Evolutionary conservation across 2,888 invertebrate species (phyloP), one percentile per base, ranked within the genome.

Genomic region (Cataglyphis altisquamis): DNA sequence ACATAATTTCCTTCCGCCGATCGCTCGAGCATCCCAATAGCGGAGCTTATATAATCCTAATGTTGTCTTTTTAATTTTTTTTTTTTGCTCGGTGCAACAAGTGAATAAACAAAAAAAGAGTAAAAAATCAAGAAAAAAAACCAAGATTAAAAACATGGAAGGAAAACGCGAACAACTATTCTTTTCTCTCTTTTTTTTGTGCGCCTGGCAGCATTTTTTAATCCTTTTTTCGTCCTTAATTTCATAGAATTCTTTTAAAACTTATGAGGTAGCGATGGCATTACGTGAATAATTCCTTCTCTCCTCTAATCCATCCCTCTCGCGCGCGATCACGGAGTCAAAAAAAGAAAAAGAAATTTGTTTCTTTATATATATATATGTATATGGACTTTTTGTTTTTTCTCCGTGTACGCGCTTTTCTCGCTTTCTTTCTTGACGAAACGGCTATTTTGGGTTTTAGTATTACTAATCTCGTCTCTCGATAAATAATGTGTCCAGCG

Each of bases 381-480:
- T 21, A 60, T 9, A 32, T 18, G 8, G 29, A 29, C 6, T 48
- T 9, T 32, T 9, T 32, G 21, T 60, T 55, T 29, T 21, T 67
- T n/a, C 67, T 67, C 80, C 80, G 68, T 81, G 62, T 18, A 52
- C 48, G 70, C 62, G 60, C 62, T 25, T 55, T n/a, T 57, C 39
- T 48, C 52, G 48, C 39, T 67, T 48, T 60, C 25, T 68, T 29
- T 73, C 29, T 74, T 41, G 57, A 29, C 75, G 82, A 80, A 86
- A 87, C 83, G 84, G 87, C 84, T 91, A 93, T 93, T 94, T 94
- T 94, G 93, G 94, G 92, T 92, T 94, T 93, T 93, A 93, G 93
- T 92, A 93, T 93, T 91, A 92, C 82, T 81, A 86, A 90, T 89
- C 83, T 90, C 90, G 88, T 68, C 63, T 62, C 81, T 52, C 81